These are phyloP conservation scores for Microtus oregoni DNA, from an alignment of 2,113 vertebrate genomes.

Conservation along the genomic window DNA sequence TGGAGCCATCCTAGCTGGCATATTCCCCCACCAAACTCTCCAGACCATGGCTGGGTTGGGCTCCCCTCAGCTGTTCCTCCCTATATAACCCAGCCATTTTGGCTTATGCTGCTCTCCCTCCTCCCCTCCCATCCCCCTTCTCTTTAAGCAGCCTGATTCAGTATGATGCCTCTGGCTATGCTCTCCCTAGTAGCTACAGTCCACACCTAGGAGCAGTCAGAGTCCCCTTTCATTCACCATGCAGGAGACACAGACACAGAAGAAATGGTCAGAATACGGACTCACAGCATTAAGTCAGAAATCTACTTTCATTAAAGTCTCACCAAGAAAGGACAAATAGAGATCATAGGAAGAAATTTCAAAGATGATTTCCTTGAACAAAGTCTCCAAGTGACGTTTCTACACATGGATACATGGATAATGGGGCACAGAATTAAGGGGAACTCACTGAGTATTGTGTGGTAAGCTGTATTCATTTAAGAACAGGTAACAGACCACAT, in stretches of 20 bases:
- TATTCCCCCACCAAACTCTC: background rate
- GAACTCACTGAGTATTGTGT: slow-evolving; percentile 6
- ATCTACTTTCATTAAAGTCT: slow-evolving; percentile 27
- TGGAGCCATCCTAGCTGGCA: background rate
- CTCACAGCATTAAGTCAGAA: background rate
- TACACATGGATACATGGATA: background rate
- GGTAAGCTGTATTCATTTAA: background rate
- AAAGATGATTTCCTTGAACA: background rate
- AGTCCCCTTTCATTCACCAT: background rate
- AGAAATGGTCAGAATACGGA: background rate
- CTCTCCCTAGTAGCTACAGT: background rate
- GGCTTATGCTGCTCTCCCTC: background rate
- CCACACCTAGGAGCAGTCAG: background rate
- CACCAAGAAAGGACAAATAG: background rate
- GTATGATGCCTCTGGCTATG: background rate
- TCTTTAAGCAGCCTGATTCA: background rate
- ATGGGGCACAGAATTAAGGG: background rate
- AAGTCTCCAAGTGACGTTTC: background rate
- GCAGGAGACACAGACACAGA: slow-evolving; percentile 10
- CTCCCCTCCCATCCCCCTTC: background rate
- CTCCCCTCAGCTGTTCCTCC: background rate
- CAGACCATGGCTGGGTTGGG: background rate
- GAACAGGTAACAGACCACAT: slow-evolving; percentile 21
- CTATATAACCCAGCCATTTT: background rate
- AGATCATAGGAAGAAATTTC: slow-evolving; percentile 8